Base-by-base conservation (phyloP, 2,797 vertebrate species). In the Gobio occitaniae region DNA sequence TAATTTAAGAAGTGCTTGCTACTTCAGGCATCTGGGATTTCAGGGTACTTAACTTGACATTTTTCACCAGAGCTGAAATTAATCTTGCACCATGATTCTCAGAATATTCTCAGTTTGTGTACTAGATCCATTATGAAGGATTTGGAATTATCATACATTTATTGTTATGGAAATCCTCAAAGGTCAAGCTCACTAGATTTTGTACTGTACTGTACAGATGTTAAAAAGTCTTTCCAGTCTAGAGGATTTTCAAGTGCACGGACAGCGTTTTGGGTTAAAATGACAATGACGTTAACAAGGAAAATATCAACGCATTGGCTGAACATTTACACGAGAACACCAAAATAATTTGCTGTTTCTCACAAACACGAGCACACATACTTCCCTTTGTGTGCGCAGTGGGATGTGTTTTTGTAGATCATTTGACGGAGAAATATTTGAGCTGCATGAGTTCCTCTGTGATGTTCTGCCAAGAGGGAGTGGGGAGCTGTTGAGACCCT, bases 401-500 rank as follows among this genome's bases (percentile, higher is more conserved):
- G 89, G 90, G 91, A 88, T 89, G 88, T 94, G 91, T 94, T 95
- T 94, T 94, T 92, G 89, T 95, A 94, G 91, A 92, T 92, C 91
- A 93, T 93, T 93, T 95, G 95, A 93, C 91, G 91, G 90, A 86
- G 93, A 94, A 95, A 95, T 94, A 94, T 91, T 90, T 94, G 92
- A 94, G 94, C 93, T 93, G 89, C 87, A 88, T 93, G 94, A 94
- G 92, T 93, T 93, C 91, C 92, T 93, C 93, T 93, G 90, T 93
- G 94, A 93, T 90, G 91, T 87, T 93, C 91, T 95, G 89, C 91
- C 92, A 93, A 87, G 86, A 90, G 88, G 90, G 87, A 93, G 93
- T 92, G 90, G 90, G 91, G 89, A 93, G 92, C 91, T 90, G 90
- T 92, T 94, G 93, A 93, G 89, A 92, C 92, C 90, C 91, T 95